Base-by-base conservation (phyloP, 2,797 vertebrate species). In the Astyanax mexicanus region DNA sequence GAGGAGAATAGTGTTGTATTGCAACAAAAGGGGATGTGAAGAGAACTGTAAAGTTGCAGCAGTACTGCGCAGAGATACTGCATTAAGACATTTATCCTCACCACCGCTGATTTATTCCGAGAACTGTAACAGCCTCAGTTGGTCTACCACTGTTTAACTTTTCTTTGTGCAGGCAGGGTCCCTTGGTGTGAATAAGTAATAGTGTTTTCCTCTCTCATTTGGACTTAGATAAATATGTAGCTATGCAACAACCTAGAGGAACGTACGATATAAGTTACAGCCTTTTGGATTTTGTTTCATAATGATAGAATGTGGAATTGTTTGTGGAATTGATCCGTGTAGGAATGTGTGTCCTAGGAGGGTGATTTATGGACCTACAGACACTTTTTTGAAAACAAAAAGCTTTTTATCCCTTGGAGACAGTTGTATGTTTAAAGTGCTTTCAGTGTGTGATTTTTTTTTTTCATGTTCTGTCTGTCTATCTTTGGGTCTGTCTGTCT, bases 111-210 rank as follows among this genome's bases (percentile, higher is more conserved):
- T 85, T 79, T 84, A 86, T 83, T 80, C 51, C 51, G 73, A 77
- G 38, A 74, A 52, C 65, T 54, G 21, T 72, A 70, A 51, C 23
- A 79, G 65, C 78, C 17, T 10, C 44, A 77, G 58, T 47, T 47
- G 62, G 64, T 67, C 44, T 73, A 55, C 79, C 80, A 79, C 79
- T 83, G 74, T 84, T 85, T 72, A 84, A 80, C 81, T 83, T 85
- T 80, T 52, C 42, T 88, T 68, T 77, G 67, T 80, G 74, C 75
- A 83, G 69, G 74, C 75, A 78, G 79, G 57, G 52, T 82, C 75
- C 79, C 84, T 58, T 29, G 44, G 69, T 86, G 78, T 89, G 84
- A 86, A 90, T 90, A 83, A 83, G 72, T 85, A 89, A 91, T 87
- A 70, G 70, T 47, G 77, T 81, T 86, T 82, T 79, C 77, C 54